phyloP scores from a whole-genome alignment of 2,888 invertebrate genomes.

The Rhagium mordax region DNA sequence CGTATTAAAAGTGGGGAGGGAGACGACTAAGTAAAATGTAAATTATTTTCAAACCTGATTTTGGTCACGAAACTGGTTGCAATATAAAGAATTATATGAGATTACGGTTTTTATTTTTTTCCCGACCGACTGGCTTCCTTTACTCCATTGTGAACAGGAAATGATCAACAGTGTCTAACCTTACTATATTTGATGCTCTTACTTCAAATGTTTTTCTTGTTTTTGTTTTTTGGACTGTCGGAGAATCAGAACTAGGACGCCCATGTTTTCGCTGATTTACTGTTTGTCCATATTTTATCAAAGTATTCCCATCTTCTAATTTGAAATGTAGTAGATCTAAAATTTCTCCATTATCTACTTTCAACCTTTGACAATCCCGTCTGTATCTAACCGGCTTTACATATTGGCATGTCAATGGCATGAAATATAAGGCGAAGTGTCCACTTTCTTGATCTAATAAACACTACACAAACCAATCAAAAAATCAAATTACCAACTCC shows the following conservation, averaged over 20 bases:
- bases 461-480: neutral
- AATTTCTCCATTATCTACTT: neutral
- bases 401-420: neutral
- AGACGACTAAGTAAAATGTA: too few relatives aligned
- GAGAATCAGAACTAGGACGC: neutral
- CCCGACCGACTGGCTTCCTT: neutral
- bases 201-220: neutral
- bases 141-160: neutral
- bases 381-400: neutral
- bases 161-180: neutral
- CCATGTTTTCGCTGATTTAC: neutral
- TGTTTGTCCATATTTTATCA: neutral
- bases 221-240: neutral
- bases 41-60: too few relatives aligned
- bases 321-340: neutral
- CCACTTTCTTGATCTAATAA: constrained; percentile 32
- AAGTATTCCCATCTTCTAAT: neutral
- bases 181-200: neutral
- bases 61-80: too few relatives aligned
- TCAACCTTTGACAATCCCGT: neutral
- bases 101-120: neutral
- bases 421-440: neutral
- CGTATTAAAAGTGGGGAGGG: too few relatives aligned
- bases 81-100: too few relatives aligned
- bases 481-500: constrained; percentile 28